These are phyloP conservation scores for Perdix hodgsoniae DNA, from an alignment of 2,797 vertebrate genomes.

Conservation along the genomic window DNA sequence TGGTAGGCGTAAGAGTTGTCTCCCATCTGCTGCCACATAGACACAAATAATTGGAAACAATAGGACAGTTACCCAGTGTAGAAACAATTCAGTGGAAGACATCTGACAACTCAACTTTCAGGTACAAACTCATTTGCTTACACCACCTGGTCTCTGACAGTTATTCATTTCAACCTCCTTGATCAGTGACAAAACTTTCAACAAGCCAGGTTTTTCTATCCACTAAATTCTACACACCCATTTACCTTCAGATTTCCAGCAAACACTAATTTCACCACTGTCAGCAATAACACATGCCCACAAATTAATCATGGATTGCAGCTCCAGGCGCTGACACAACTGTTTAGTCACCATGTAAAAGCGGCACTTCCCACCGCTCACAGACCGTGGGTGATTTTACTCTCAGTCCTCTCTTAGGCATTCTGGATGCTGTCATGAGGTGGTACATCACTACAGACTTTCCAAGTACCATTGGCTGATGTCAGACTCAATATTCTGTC, in stretches of 20 bases:
- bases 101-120: not conserved
- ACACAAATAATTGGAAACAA: fast-evolving
- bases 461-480: not conserved
- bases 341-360: not conserved
- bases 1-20: not conserved
- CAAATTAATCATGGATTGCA: not conserved
- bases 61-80: not conserved
- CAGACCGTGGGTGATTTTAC: not conserved
- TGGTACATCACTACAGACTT: fast-evolving
- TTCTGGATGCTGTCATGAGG: not conserved
- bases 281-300: not conserved
- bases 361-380: not conserved
- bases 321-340: not conserved
- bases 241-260: not conserved
- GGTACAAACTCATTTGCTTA: not conserved
- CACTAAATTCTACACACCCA: not conserved
- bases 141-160: fast-evolving
- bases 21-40: not conserved
- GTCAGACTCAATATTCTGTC: not conserved
- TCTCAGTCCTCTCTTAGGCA: not conserved
- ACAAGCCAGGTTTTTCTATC: not conserved
- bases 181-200: not conserved
- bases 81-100: not conserved
- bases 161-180: not conserved
- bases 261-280: not conserved